Percentiles rank a stretch among this genome's conserved stretches.
Evolutionary conservation across 2,888 invertebrate genomes (phyloP).

Genomic region (Orthosia cruda): DNA sequence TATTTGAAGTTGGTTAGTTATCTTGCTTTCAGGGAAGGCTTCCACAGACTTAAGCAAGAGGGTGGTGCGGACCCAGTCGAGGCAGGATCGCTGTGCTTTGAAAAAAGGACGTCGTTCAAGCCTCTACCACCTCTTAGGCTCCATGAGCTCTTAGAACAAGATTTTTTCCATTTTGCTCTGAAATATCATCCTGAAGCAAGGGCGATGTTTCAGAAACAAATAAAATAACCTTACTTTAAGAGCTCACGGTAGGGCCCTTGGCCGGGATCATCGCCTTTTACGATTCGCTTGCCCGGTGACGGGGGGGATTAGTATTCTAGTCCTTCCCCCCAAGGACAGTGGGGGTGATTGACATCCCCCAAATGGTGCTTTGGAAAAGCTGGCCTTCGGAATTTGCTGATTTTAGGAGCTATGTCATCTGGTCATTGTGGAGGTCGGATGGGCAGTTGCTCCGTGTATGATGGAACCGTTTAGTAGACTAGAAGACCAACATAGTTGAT

Average conservation of each 20-base stretch:
- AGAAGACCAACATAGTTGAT: background rate
- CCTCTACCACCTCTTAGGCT: constrained; percentile 59
- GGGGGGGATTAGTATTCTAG: constrained; percentile 64
- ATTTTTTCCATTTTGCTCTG: no score
- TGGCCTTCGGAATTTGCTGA: constrained; percentile 12
- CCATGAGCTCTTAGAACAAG: no score
- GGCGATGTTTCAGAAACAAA: no score
- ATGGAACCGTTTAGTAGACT: background rate
- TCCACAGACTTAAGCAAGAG: constrained; percentile 51
- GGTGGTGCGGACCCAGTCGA: constrained; percentile 58
- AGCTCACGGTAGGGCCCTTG: background rate
- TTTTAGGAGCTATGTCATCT: no score
- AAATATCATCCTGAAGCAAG: no score
- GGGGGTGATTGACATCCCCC: background rate
- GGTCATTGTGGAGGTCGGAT: background rate
- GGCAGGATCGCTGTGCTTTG: constrained; percentile 30
- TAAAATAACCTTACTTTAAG: no score
- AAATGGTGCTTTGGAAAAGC: constrained; percentile 6
- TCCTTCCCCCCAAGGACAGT: constrained; percentile 64
- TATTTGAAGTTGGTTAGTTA: constrained; percentile 17
- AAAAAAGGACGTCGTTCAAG: constrained; percentile 29
- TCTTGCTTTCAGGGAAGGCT: constrained; percentile 48
- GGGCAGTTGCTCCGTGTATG: background rate
- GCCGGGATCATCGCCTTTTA: constrained; percentile 66
- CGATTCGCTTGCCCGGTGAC: constrained; percentile 67